Base-by-base conservation (phyloP, 2,113 vertebrate genomes). In the Dromas ardeola region DNA sequence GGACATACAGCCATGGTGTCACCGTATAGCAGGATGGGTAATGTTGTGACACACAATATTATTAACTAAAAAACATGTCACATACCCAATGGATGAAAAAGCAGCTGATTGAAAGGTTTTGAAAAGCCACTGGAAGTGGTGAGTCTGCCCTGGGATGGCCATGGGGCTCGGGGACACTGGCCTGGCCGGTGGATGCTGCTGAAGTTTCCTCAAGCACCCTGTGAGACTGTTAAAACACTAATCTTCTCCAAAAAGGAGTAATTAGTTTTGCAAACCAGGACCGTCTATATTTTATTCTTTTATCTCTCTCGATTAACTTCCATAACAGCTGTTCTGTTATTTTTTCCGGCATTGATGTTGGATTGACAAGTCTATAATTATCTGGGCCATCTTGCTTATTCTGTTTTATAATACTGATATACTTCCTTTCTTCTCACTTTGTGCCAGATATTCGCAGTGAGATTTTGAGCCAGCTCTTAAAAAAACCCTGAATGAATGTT, bases 21-120 rank as follows among this genome's bases (percentile, higher is more conserved):
- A 26, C 79, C 42, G 7, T 0, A 1, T 3, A 0, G 22, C 25
- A n/a, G 59, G 72, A 32, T 10, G 22, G 11, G 34, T 56, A n/a
- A 11, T 1, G 5, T 11, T 0, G 1, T 11, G 26, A 9, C 40
- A 19, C n/a, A 13, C 27, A 10, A 3, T 14, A 2, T 9, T 23
- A 11, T 14, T 43, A 6, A 25, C 21, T 38, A 1, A 12, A 40
- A 50, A 30, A 4, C 8, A 1, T 23, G 19, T 63, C 73, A 7
- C 49, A 9, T 8, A 5, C 6, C 11, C 29, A 13, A 2, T 2
- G 61, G 29, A 23, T 58, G 38, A n/a, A 11, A 50, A 74, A 58
- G 7, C 23, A 50, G 47, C 20, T 36, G 49, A 20, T 42, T 3
- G 6, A 34, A 62, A 36, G 11, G 4, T 30, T 34, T 52, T 1